phyloP scores from a whole-genome alignment of 2,888 invertebrate species.

The Apodemia zela region DNA sequence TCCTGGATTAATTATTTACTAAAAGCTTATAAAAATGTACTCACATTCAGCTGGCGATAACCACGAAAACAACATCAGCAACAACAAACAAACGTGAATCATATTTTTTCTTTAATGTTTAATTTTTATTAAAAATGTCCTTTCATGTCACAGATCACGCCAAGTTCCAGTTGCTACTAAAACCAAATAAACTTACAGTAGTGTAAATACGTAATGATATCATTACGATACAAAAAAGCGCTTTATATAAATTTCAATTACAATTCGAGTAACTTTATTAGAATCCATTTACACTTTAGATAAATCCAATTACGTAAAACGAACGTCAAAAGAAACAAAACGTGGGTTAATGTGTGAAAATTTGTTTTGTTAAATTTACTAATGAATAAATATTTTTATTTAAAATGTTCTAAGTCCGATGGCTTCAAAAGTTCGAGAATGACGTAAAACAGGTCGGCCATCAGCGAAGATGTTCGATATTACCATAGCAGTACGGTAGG shows the following conservation, averaged over 20 bases:
- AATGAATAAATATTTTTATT: constrained; percentile 4
- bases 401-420: constrained; percentile 30
- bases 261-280: neutral
- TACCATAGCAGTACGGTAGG: constrained; percentile 42
- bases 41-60: constrained; percentile 33
- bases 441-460: constrained; percentile 31
- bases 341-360: neutral
- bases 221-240: constrained; percentile 22
- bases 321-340: neutral
- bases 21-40: constrained; percentile 16
- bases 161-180: neutral
- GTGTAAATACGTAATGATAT: neutral
- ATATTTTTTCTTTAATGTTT: constrained; percentile 28
- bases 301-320: neutral
- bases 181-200: neutral
- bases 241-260: neutral
- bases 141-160: constrained; percentile 13
- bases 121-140: constrained; percentile 21
- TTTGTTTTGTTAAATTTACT: neutral
- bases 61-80: constrained; percentile 27
- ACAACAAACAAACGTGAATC: constrained; percentile 35
- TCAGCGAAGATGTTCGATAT: constrained; percentile 37
- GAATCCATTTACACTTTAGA: neutral
- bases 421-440: constrained; percentile 26
- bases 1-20: neutral